A percentile compares a stretch with the other conserved stretches of the same genome.
Conservation (phyloP, 1,140 invertebrate species). For the Cherax destructor region DNA sequence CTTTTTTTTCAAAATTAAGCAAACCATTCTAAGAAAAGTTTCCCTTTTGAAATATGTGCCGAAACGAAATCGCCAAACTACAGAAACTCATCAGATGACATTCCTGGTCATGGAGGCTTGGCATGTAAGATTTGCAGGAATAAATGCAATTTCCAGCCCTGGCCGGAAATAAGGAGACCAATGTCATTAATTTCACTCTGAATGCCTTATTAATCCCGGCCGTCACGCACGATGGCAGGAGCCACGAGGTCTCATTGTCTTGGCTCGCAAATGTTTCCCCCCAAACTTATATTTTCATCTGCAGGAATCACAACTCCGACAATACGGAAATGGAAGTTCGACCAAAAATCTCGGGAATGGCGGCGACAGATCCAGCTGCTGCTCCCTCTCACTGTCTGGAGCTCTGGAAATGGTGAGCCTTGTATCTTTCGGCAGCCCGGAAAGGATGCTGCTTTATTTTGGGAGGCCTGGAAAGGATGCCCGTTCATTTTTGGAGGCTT, state of each 20-base stretch:
- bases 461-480: not conserved
- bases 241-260: conserved; percentile 25
- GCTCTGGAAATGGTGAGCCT: conserved; percentile 5
- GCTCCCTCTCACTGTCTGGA: not conserved
- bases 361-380: conserved; percentile 31
- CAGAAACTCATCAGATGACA: no score
- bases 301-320: conserved; percentile 46
- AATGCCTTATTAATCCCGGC: conserved; percentile 31
- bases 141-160: conserved; percentile 18
- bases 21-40: not conserved
- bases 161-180: conserved; percentile 40
- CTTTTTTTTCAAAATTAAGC: conserved; percentile 9
- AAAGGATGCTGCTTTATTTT: not conserved
- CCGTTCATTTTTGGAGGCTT: not conserved
- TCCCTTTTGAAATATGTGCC: not conserved
- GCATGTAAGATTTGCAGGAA: conserved; percentile 8
- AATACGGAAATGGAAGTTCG: conserved; percentile 61
- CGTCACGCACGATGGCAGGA: conserved; percentile 21
- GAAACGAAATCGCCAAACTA: no score
- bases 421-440: not conserved
- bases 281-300: conserved; percentile 62
- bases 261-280: conserved; percentile 31
- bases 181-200: conserved; percentile 46
- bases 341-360: conserved; percentile 55
- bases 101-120: not conserved